Evolutionary conservation across 2,113 vertebrate genomes (phyloP).

Genomic region (Carlito syrichta): DNA sequence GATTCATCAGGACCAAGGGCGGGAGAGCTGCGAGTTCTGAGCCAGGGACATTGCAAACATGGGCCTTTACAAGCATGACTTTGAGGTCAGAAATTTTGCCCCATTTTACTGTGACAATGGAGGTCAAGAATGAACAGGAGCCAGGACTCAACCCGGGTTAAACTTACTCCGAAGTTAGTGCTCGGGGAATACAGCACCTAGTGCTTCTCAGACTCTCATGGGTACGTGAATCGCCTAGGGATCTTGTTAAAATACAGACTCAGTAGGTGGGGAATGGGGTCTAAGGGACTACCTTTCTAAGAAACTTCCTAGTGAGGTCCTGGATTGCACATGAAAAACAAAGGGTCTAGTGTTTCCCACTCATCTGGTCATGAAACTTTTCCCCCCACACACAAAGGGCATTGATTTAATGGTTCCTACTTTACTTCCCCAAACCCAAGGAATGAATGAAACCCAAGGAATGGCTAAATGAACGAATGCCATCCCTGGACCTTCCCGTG

Average conservation of each 20-base stretch:
- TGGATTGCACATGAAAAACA: background rate
- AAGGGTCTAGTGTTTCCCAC: background rate
- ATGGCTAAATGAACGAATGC: background rate
- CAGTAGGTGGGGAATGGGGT: background rate
- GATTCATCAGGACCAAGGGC: background rate
- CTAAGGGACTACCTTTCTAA: background rate
- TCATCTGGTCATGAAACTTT: background rate
- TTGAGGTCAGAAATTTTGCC: background rate
- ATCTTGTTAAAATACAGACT: background rate
- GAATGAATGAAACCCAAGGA: background rate
- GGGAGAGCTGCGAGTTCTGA: background rate
- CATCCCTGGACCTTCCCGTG: background rate
- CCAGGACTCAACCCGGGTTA: background rate
- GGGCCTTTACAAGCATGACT: no score
- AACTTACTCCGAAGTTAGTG: background rate
- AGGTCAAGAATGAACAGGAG: background rate
- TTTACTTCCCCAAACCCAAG: background rate
- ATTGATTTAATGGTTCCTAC: background rate
- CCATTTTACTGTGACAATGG: background rate
- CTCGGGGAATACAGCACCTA: background rate
- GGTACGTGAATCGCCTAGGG: background rate
- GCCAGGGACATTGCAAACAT: background rate
- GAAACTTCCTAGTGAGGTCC: background rate
- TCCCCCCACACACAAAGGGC: background rate
- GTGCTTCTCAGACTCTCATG: background rate